These are phyloP conservation scores for Glandiceps talaboti DNA, from an alignment of 53 echinoderm and acorn worm species.

Conservation along the genomic window DNA sequence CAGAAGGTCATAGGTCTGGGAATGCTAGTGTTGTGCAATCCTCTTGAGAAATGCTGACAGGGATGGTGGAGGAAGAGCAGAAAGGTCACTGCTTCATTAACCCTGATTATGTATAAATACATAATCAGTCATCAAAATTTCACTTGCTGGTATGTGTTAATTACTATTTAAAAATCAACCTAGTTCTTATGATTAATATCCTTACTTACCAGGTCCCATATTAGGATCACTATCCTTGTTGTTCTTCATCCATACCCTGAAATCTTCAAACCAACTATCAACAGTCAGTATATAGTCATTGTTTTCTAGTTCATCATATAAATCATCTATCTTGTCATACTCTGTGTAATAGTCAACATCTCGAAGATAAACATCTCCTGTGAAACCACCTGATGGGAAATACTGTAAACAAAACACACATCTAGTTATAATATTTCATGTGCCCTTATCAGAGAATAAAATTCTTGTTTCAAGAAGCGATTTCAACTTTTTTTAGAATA, in stretches of 20 bases:
- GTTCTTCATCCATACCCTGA: background rate
- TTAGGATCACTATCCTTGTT: background rate
- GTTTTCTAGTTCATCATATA: background rate
- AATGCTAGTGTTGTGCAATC: too few relatives aligned
- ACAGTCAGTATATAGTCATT: background rate
- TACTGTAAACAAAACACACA: background rate
- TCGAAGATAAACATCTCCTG: background rate
- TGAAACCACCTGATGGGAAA: background rate
- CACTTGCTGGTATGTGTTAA: too few relatives aligned
- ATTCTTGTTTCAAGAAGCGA: background rate
- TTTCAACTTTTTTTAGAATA: too few relatives aligned
- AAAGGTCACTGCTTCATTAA: too few relatives aligned
- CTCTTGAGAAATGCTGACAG: too few relatives aligned
- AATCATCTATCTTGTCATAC: background rate
- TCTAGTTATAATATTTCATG: background rate
- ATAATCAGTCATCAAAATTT: too few relatives aligned
- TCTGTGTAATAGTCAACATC: background rate
- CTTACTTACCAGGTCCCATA: background rate
- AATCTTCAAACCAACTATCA: conserved; percentile 7
- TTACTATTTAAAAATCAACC: too few relatives aligned
- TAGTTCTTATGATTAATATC: too few relatives aligned
- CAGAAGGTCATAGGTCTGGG: too few relatives aligned
- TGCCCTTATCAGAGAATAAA: background rate
- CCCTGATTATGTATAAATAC: too few relatives aligned
- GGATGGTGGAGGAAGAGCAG: too few relatives aligned